These are phyloP conservation scores for Alauda arvensis DNA, from an alignment of 2,797 vertebrate genomes.

Conservation along the genomic window DNA sequence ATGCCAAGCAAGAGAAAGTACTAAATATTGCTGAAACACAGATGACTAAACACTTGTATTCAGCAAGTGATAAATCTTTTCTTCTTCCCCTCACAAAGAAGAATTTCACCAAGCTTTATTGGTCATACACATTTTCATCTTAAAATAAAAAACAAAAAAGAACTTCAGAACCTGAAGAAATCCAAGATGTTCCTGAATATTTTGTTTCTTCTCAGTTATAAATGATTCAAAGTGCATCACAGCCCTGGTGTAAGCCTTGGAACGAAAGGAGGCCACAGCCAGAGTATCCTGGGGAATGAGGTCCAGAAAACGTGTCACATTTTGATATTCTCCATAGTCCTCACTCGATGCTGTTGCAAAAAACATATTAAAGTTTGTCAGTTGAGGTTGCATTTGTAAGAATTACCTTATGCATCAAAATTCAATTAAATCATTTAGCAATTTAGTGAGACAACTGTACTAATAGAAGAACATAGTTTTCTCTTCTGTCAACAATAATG, in stretches of 20 bases:
- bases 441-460: not conserved
- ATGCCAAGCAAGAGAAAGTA: not conserved
- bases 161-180: slow-evolving; percentile 88
- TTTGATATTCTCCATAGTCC: slow-evolving; percentile 85
- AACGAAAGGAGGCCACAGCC: slow-evolving; percentile 91
- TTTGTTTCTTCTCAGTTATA: slow-evolving; percentile 92
- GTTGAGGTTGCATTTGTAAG: not conserved
- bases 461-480: not conserved
- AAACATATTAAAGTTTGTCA: not conserved
- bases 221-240: slow-evolving; percentile 98
- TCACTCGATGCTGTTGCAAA: slow-evolving; percentile 43
- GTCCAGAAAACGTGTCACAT: slow-evolving; percentile 88
- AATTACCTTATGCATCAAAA: not conserved
- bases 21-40: not conserved
- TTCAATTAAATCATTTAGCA: not conserved
- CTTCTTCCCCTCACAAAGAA: not conserved
- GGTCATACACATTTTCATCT: not conserved
- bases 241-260: slow-evolving; percentile 94
- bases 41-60: not conserved
- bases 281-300: slow-evolving; percentile 92
- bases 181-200: slow-evolving; percentile 93
- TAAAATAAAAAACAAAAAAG: not conserved
- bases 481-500: not conserved
- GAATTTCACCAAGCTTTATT: not conserved
- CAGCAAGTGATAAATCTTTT: not conserved